These are phyloP conservation scores for Epirrita christyi DNA, from an alignment of 2,888 invertebrate genomes.

Conservation along the genomic window DNA sequence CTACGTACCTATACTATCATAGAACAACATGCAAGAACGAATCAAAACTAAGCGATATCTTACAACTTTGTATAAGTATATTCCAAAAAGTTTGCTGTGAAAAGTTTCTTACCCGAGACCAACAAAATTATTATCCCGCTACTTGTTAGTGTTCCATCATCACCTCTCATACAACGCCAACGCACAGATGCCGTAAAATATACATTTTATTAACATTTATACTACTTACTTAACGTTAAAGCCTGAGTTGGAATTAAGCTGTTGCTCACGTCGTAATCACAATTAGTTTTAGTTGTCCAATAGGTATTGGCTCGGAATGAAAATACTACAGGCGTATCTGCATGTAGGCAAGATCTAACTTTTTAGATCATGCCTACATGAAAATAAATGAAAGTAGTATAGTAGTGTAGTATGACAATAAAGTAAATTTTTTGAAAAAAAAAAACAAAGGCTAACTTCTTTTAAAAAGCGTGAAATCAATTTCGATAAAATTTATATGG, in stretches of 20 bases:
- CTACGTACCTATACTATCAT: too few species aligned
- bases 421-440: too few species aligned
- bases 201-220: conserved; percentile 53
- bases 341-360: neutral
- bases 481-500: too few species aligned
- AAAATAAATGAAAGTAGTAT: too few species aligned
- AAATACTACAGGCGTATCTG: neutral
- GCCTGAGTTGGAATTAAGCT: conserved; percentile 12
- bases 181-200: conserved; percentile 56
- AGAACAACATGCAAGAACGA: too few species aligned
- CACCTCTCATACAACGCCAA: conserved; percentile 47
- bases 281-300: conserved; percentile 2
- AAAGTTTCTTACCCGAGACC: conserved; percentile 36
- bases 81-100: neutral
- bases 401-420: too few species aligned
- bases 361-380: too few species aligned
- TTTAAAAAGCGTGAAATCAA: too few species aligned
- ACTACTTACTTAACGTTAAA: conserved; percentile 39
- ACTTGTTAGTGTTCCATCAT: conserved; percentile 64
- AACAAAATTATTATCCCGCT: conserved; percentile 44
- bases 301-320: neutral
- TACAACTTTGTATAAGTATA: too few species aligned
- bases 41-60: too few species aligned
- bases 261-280: conserved; percentile 9
- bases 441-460: too few species aligned